Base-by-base conservation (phyloP, 1,140 invertebrate genomes). In the Varroa destructor region DNA sequence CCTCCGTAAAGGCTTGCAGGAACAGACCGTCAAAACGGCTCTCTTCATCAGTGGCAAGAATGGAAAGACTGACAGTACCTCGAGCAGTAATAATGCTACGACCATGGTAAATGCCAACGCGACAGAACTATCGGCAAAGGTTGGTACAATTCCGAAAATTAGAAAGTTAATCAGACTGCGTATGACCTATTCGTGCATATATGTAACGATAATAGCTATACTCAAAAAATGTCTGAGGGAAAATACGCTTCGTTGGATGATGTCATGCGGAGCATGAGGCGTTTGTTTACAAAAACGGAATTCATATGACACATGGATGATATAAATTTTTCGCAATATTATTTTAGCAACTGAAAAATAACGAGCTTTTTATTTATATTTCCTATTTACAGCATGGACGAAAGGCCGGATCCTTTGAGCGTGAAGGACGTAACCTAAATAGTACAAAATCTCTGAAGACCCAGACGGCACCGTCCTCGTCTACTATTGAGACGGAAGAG, bases 1-100 rank as follows among this genome's bases (percentile, higher is more conserved):
- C 14, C 46, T 67, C 12, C 40, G 61, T 14, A 67, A 67, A 46
- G 40, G 61, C 61, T 14, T 12, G 14, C 61, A 67, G 12, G 61
- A 67, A 40, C 61, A 67, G 46, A 67, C 61, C 14, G 61, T 67
- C 12, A 67, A 67, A 67, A 67, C 61, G 8, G 61, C 61, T 12
- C 61, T 67, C 12, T 67, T 67, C 37, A 67, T 67, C 61, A 12
- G 61, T 40, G 46, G 46, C 61, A 58, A 3, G 8, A 8, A 58
- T 58, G 40, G 40, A 36, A 67, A 67, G 40, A 40, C 1, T 3
- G 40, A 12, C 40, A 2, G 12, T 37, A 40, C 12, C 40, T 12
- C 40, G 14, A 40, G 61, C 46, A 40, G 40, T 8, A 12, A 67
- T 14, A 67, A n/a, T 40, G 61, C 46, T 14, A 43, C 40, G 36